These are phyloP conservation scores for Stichodactyla helianthus DNA, from an alignment of 64 coral and sea anemone species.

Conservation along the genomic window DNA sequence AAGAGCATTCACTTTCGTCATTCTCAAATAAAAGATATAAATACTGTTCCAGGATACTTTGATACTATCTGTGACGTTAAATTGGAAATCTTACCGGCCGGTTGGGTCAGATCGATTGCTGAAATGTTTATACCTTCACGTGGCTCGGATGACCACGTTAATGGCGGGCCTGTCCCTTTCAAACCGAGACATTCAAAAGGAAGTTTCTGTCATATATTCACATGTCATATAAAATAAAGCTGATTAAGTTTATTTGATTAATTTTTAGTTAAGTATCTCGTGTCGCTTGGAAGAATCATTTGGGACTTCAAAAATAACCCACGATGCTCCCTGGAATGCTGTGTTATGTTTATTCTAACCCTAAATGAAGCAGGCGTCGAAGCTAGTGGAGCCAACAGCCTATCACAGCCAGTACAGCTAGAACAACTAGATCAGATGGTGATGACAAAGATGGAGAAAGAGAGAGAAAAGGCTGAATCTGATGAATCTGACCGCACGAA, in stretches of 20 bases:
- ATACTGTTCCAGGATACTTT: too few species aligned
- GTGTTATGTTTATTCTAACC: neutral
- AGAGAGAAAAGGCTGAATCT: neutral
- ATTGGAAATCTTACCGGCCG: too few species aligned
- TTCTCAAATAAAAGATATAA: too few species aligned
- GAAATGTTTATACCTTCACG: too few species aligned
- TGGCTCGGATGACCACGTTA: too few species aligned
- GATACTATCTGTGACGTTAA: too few species aligned
- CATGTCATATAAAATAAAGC: too few species aligned
- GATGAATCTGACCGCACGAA: neutral
- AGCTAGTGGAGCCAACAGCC: neutral
- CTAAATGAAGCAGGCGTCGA: neutral
- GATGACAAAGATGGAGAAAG: neutral
- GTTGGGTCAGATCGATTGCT: too few species aligned
- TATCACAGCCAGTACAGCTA: neutral
- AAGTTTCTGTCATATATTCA: too few species aligned
- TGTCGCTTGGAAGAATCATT: neutral
- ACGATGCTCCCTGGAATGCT: neutral
- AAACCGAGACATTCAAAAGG: too few species aligned
- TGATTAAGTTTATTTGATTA: neutral
- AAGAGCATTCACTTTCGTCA: too few species aligned
- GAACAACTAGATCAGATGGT: conserved; percentile 7
- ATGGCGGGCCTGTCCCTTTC: too few species aligned
- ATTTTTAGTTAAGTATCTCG: neutral
- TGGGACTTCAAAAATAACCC: neutral